A percentile compares a stretch with the other conserved stretches of the same genome.
Evolutionary conservation across 2,113 vertebrate species (phyloP).

Genomic region (Microcebus lehilahytsara): DNA sequence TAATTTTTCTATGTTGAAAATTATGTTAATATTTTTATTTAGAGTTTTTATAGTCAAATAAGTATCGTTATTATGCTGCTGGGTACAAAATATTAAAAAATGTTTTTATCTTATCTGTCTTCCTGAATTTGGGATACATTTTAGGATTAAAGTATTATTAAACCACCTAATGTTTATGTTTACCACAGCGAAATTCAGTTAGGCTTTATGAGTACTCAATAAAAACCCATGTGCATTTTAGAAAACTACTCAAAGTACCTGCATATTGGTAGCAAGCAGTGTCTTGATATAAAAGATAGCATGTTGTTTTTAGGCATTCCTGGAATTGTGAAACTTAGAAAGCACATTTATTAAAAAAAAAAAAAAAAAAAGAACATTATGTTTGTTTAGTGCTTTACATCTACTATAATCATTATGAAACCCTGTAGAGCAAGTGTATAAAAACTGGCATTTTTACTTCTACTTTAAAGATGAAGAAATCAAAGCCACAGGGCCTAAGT

Average conservation of each 20-base stretch:
- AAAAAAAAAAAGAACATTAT: not conserved
- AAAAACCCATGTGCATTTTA: not conserved
- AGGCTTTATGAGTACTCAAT: not conserved
- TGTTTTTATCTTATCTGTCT: not conserved
- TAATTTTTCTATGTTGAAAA: constrained; percentile 28
- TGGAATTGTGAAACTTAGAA: not conserved
- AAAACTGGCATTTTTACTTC: not conserved
- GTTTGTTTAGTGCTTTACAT: not conserved
- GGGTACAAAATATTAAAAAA: constrained; percentile 4
- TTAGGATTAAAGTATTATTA: constrained; percentile 1
- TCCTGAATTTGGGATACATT: not conserved
- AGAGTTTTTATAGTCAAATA: not conserved
- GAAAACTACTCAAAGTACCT: not conserved
- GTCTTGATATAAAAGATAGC: not conserved
- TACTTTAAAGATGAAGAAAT: not conserved
- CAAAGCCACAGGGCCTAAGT: not conserved
- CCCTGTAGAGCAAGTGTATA: not conserved
- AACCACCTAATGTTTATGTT: not conserved
- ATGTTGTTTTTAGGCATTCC: not conserved
- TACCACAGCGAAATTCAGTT: not conserved
- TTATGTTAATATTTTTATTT: not conserved
- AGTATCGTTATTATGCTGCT: not conserved
- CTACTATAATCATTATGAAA: not conserved
- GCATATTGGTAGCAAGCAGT: not conserved
- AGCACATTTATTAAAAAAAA: not conserved